phyloP scores from a whole-genome alignment of 2,113 vertebrate genomes.

The Odobenus rosmarus region DNA sequence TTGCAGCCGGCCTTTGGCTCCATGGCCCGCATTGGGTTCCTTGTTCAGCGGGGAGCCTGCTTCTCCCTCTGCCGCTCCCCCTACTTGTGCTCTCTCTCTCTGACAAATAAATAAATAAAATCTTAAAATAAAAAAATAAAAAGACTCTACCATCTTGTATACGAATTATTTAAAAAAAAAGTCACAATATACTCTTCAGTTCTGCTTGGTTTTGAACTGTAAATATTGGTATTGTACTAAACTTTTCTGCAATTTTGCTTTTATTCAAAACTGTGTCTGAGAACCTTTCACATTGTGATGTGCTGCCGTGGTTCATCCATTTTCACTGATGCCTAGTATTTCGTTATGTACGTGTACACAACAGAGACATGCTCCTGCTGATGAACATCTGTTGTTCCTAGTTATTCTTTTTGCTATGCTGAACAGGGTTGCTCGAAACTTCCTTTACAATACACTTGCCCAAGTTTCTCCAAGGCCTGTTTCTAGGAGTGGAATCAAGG shows the following conservation, averaged over 20 bases:
- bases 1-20: background rate
- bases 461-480: conserved; percentile 29
- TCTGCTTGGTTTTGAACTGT: background rate
- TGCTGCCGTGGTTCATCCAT: background rate
- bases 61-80: no score
- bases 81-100: no score
- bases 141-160: no score
- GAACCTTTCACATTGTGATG: background rate
- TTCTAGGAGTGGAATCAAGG: conserved; percentile 44
- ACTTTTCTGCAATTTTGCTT: background rate
- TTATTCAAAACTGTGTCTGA: background rate
- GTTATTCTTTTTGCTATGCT: background rate
- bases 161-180: no score
- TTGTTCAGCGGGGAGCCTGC: no score
- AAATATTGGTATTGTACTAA: background rate
- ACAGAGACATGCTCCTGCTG: background rate
- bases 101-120: no score
- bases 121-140: no score
- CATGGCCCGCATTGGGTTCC: no score
- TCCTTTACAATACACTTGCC: background rate
- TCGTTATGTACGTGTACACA: background rate
- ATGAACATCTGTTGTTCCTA: background rate
- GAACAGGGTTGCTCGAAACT: background rate
- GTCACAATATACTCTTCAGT: background rate
- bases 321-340: conserved; percentile 13